Evolutionary conservation across 2,888 invertebrate species (phyloP), one percentile per base, ranked within the genome.

Genomic region (Apeira syringaria): DNA sequence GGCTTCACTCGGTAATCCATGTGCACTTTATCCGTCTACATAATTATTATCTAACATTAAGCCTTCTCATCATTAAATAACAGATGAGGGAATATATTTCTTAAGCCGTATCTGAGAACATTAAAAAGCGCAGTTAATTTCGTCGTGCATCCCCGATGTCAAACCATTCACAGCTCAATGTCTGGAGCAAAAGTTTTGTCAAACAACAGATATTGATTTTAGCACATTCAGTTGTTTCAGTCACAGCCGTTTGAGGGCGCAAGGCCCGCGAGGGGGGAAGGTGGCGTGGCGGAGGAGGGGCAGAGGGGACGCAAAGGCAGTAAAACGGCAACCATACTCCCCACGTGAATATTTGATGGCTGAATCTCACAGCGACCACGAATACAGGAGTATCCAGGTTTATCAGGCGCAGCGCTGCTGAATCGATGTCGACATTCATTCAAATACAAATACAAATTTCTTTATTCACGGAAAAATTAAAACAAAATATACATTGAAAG

Each of bases 281-380:
- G 50, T 42, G 49, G 34, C 40, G 47, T 31, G 41, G 58, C 45
- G 52, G 59, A 39, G 46, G 59, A 44, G 47, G 36, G 32, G 55
- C 52, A n/a, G n/a, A n/a, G n/a, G 38, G 49, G 54, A 50, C 53
- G 56, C 53, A 70, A 68, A 62, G 74, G 76, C 83, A 78, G 81
- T 83, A 80, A 84, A 85, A 80, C 78, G 77, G 80, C 81, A 82
- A 79, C 77, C 80, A 75, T 78, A 71, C 74, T 78, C 80, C 80
- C 78, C 80, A 80, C 78, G 84, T 88, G 84, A 88, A 88, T 88
- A 85, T 88, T 88, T 86, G 80, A 88, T 88, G 80, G 68, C 67
- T 73, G 80, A 83, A 85, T 86, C 85, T 84, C 82, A 74, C 75
- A 77, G 77, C 69, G 77, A 75, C 73, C 74, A 68, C 68, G 65